Evolutionary conservation across 2,113 vertebrate genomes (phyloP).

Genomic region (Pionites leucogaster): DNA sequence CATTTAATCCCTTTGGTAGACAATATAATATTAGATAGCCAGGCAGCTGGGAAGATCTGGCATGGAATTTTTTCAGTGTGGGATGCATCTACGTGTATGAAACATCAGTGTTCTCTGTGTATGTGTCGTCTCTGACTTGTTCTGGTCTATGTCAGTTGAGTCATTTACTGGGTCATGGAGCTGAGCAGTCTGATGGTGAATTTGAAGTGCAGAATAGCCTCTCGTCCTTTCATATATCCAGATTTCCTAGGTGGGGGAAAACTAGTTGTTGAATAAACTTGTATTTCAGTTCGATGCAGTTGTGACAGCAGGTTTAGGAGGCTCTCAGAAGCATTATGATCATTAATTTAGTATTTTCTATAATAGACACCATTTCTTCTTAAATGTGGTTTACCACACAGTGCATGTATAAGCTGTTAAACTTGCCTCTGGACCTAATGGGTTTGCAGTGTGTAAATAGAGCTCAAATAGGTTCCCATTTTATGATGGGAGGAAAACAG

Average conservation of each 20-base stretch:
- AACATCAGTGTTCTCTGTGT: rapidly evolving
- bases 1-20: constrained; percentile 81
- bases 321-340: background rate
- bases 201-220: background rate
- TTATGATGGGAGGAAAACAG: background rate
- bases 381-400: background rate
- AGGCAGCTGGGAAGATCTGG: constrained; percentile 73
- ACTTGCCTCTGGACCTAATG: background rate
- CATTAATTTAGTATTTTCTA: background rate
- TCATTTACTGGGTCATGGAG: background rate
- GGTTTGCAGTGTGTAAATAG: background rate
- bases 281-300: background rate
- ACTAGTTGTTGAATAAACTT: background rate
- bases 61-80: constrained; percentile 46
- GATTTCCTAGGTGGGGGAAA: background rate
- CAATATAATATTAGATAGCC: constrained; percentile 67
- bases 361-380: background rate
- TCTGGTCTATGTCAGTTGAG: background rate
- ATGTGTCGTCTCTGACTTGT: background rate
- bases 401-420: background rate
- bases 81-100: rapidly evolving
- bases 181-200: background rate
- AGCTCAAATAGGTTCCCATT: constrained; percentile 3
- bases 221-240: background rate
- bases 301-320: background rate